Evolutionary conservation across 1,140 invertebrate genomes (phyloP).

Genomic region (Drosophila tristis): DNA sequence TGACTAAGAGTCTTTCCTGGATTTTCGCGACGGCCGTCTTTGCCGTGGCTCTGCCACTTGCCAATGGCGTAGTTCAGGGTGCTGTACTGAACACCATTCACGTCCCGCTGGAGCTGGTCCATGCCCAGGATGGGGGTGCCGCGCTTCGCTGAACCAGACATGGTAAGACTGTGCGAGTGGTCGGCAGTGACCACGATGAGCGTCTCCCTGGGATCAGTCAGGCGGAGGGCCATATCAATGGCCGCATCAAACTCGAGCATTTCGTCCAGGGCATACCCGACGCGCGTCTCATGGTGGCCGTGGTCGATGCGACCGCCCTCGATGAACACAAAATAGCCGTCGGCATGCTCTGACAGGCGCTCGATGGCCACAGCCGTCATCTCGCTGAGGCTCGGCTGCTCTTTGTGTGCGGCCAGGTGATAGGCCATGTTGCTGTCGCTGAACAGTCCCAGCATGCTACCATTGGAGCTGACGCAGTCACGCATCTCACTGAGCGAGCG

Average conservation of each 20-base stretch:
- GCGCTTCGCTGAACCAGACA: conserved; percentile 88
- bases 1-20: conserved; percentile 47
- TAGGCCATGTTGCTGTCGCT: conserved; percentile 85
- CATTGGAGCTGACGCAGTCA: conserved; percentile 62
- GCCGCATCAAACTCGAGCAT: conserved; percentile 89
- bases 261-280: conserved; percentile 88
- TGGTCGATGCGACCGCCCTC: conserved; percentile 90
- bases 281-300: conserved; percentile 88
- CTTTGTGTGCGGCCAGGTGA: conserved; percentile 85
- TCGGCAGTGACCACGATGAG: conserved; percentile 89
- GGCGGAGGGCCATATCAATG: conserved; percentile 86
- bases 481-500: conserved; percentile 85
- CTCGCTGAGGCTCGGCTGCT: conserved; percentile 89
- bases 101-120: conserved; percentile 43
- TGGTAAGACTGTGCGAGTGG: conserved; percentile 88
- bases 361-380: conserved; percentile 91
- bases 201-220: conserved; percentile 87
- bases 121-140: conserved; percentile 88
- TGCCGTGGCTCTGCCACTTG: conserved; percentile 85
- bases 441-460: conserved; percentile 85
- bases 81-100: conserved; percentile 85
- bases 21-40: conserved; percentile 52
- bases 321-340: conserved; percentile 88
- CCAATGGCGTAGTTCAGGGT: conserved; percentile 89
- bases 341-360: conserved; percentile 85